Percentiles rank a stretch among this genome's conserved stretches.
These are phyloP conservation scores for Eupeodes latifasciatus DNA, from an alignment of 2,888 invertebrate species.

Conservation along the genomic window DNA sequence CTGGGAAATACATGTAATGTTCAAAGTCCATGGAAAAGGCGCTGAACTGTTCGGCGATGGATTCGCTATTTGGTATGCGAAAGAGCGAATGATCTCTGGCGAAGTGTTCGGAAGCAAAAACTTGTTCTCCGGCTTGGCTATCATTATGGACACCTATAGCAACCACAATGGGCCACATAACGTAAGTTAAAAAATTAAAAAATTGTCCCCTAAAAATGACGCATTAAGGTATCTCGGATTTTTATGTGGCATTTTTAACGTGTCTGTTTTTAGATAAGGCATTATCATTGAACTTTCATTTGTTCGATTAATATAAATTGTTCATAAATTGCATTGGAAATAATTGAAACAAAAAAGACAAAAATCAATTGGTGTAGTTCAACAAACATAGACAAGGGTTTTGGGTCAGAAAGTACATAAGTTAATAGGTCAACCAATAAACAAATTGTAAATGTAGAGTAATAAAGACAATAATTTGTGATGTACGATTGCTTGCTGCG, in stretches of 20 bases:
- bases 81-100: conserved; percentile 91
- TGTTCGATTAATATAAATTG: too few relatives aligned
- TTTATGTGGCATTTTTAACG: neutral
- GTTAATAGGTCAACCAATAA: too few relatives aligned
- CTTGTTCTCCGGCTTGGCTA: conserved; percentile 93
- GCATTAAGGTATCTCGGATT: neutral
- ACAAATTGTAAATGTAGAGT: too few relatives aligned
- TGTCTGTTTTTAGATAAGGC: neutral
- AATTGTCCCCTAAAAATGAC: neutral
- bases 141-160: conserved; percentile 98
- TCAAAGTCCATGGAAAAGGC: conserved; percentile 97
- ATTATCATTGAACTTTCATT: neutral
- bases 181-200: conserved; percentile 86
- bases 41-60: conserved; percentile 99
- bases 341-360: neutral
- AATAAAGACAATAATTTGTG: too few relatives aligned
- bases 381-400: too few relatives aligned
- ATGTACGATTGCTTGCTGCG: too few relatives aligned
- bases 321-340: neutral
- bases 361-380: too few relatives aligned
- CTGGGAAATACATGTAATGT: conserved; percentile 98
- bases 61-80: conserved; percentile 96
- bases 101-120: conserved; percentile 98
- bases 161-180: conserved; percentile 99
- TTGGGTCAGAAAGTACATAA: too few relatives aligned